Evolutionary conservation across 2,888 invertebrate species (phyloP), one percentile per base, ranked within the genome.

Genomic region (Xylota segnis): DNA sequence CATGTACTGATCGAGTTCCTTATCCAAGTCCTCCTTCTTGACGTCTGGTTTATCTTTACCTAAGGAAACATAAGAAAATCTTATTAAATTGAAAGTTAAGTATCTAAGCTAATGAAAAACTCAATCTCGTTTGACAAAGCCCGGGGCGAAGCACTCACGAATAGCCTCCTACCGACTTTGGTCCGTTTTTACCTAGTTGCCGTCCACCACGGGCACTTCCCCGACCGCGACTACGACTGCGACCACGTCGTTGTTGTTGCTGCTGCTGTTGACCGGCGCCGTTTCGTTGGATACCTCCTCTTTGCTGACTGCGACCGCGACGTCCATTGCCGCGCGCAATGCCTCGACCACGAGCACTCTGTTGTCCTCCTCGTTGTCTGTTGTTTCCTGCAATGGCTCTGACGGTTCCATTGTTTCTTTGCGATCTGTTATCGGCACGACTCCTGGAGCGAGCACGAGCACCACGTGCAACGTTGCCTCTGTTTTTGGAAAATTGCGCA

Each of bases 1-100:
- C 96, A 96, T 96, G 92, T 96, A 96, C 75, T 94, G 94, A 88
- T 96, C 96, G 37, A 96, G 90, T 89, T 96, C 95, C n/a, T 93
- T 93, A 88, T 96, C 96, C 70, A 96, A 90, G 89, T 95, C 94
- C 87, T 95, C 95, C 74, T 93, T 94, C 0, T 94, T 93, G 0
- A 92, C 91, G 0, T 61, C 88, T 40, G 45, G 70, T 74, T 66
- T 87, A 40, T 75, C 71, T 43, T 65, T 66, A 75, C 90, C 92
- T 90, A 87, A 1, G 10, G 9, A 27, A 78, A 63, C 66, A 87
- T 56, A 4, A 45, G 4, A 61, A 18, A 58, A 75, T 54, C 43
- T 45, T 50, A 83, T 83, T 83, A 82, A 65, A 29, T 9, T 43
- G 9, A 0, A 2, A 12, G 7, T 65, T 16, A 14, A 66, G n/a